Evolutionary conservation across 2,797 vertebrate genomes (phyloP).

Genomic region (Pogoniulus pusillus): DNA sequence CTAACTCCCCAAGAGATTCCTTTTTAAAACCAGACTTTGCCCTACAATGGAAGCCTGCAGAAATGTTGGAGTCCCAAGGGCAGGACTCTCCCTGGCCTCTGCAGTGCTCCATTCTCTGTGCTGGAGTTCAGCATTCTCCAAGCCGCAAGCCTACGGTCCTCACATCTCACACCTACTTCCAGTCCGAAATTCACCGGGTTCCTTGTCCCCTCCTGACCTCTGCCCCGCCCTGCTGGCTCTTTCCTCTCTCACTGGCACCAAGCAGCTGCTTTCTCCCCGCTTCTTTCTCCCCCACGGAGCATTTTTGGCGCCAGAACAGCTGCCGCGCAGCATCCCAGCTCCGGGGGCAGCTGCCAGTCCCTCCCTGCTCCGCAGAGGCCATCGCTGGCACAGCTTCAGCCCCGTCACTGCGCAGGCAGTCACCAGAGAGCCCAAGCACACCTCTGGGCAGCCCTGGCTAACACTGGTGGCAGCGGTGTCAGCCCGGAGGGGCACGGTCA

Average conservation of each 20-base stretch:
- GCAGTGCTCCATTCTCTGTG: background rate
- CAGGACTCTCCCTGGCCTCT: background rate
- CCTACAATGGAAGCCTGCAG: background rate
- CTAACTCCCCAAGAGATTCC: background rate
- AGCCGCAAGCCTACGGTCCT: background rate
- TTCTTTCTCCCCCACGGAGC: background rate
- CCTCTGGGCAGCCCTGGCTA: too few relatives aligned
- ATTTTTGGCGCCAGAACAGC: background rate
- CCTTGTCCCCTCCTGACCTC: background rate
- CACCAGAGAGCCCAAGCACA: accelerated
- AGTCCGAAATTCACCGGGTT: background rate
- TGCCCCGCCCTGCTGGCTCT: background rate
- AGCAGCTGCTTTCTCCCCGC: background rate
- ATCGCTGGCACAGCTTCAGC: background rate
- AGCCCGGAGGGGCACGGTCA: background rate
- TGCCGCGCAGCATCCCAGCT: accelerated
- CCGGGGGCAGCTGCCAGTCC: accelerated
- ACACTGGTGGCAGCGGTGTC: background rate
- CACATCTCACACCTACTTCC: background rate
- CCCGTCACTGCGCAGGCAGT: accelerated
- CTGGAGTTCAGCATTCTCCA: background rate
- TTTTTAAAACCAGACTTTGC: background rate
- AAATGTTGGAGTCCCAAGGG: background rate
- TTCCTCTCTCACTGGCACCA: background rate
- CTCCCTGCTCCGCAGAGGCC: background rate